Base-by-base conservation (phyloP, 1,140 invertebrate species). In the Stratiolaelaps scimitus region DNA sequence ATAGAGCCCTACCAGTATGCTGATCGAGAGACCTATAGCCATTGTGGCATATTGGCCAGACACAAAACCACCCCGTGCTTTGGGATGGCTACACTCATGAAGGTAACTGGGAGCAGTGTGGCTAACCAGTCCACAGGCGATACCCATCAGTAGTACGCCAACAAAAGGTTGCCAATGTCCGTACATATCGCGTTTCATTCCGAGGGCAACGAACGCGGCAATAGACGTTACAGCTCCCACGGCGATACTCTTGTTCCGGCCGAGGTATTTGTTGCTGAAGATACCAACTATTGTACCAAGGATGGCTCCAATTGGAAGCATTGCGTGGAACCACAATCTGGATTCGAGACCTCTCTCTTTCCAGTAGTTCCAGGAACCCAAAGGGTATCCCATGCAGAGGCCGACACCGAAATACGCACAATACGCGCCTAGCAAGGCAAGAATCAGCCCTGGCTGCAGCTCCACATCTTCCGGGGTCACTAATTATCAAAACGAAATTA, bases 331-430 rank as follows among this genome's bases (percentile, higher is more conserved):
- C 47, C 47, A 48, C 15, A 28, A 23, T 48, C n/a, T n/a, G n/a
- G 47, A 5, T 48, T 48, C 4, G n/a, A n/a, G n/a, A n/a, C n/a
- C n/a, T n/a, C 15, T 48, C n/a, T n/a, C n/a, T n/a, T n/a, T n/a
- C 47, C 47, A 48, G 19, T 6, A 15, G 4, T 48, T 15, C 15
- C 28, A 7, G 4, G 47, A 48, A 15, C 19, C 20, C 7, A 6
- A 7, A 19, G 47, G 47, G 28, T 23, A 48, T 5, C 47, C 47
- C 47, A 48, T 48, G 47, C 47, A 48, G 19, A 48, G 47, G 28
- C 47, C 47, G 7, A 23, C 47, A 48, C 47, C 47, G 15, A 48
- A 48, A 19, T 19, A 48, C 19, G 47, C 47, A 4, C 20, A 4
- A 48, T 48, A 48, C 20, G 47, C 28, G 20, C 47, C 47, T 4